A percentile compares a stretch with the other conserved stretches of the same genome.
Evolutionary conservation across 2,797 vertebrate genomes (phyloP).

Genomic region (Eutrigla gurnardus): DNA sequence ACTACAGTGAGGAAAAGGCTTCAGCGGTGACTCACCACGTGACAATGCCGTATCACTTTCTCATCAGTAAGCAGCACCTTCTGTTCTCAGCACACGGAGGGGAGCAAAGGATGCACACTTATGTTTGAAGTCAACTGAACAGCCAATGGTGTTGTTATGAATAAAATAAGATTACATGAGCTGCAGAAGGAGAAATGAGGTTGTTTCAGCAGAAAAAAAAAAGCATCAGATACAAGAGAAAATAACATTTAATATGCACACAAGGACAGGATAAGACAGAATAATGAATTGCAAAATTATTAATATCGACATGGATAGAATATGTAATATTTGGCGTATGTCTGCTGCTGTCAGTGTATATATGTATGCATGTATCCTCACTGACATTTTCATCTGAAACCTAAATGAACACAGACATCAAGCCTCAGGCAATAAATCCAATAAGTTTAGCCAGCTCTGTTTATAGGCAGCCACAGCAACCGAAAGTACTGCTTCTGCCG

Average conservation of each 20-base stretch:
- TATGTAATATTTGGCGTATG: neutral
- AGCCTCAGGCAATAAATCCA: constrained; percentile 29
- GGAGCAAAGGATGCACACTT: constrained; percentile 7
- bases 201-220: neutral
- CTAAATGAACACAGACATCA: constrained; percentile 10
- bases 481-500: constrained; percentile 10
- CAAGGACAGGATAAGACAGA: neutral
- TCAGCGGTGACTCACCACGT: constrained; percentile 35
- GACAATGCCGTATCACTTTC: constrained; percentile 64
- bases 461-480: constrained; percentile 26
- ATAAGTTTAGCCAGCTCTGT: constrained; percentile 9
- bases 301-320: neutral
- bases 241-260: neutral
- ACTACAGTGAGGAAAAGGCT: constrained; percentile 35
- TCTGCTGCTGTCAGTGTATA: neutral
- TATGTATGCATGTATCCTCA: neutral
- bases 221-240: neutral
- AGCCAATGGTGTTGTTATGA: neutral
- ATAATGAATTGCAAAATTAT: neutral
- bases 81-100: constrained; percentile 37
- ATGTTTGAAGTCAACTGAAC: neutral
- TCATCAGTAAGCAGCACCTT: constrained; percentile 70
- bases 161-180: neutral
- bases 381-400: constrained; percentile 16
- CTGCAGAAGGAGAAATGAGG: neutral